Evolutionary conservation across 2,888 invertebrate genomes (phyloP).

Genomic region (Onchidella celtica): DNA sequence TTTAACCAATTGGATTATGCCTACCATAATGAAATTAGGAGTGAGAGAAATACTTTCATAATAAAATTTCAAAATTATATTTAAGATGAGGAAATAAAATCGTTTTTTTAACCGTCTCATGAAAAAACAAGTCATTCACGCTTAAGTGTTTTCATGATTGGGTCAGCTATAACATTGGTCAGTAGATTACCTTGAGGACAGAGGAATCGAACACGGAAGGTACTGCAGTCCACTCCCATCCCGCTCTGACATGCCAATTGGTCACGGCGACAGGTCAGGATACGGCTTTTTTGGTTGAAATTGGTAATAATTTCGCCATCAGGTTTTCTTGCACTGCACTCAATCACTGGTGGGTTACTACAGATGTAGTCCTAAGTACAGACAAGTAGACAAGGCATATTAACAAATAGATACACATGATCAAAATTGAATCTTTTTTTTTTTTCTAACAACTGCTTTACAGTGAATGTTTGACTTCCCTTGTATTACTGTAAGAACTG

Average conservation of each 20-base stretch:
- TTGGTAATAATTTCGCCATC: not conserved
- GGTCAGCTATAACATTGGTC: too few species aligned
- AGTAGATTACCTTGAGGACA: conserved; percentile 48
- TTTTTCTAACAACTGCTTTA: not conserved
- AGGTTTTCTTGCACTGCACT: conserved; percentile 11
- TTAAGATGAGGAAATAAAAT: too few species aligned
- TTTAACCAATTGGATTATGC: too few species aligned
- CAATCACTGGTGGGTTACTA: not conserved
- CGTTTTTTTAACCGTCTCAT: too few species aligned
- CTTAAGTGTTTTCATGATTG: too few species aligned
- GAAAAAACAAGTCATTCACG: too few species aligned
- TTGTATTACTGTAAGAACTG: too few species aligned
- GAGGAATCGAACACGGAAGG: conserved; percentile 39
- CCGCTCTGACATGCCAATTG: not conserved
- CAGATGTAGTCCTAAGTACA: conserved; percentile 17
- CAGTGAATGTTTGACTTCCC: not conserved
- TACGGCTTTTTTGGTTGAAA: not conserved
- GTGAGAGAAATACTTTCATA: too few species aligned
- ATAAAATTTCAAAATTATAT: too few species aligned
- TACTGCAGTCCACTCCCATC: conserved; percentile 7
- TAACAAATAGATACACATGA: not conserved
- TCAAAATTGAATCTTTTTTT: not conserved
- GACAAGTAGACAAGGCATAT: not conserved
- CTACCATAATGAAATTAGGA: too few species aligned
- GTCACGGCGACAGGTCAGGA: not conserved